phyloP scores from a whole-genome alignment of 1,140 invertebrate species.

The Eupristina koningsbergeri region DNA sequence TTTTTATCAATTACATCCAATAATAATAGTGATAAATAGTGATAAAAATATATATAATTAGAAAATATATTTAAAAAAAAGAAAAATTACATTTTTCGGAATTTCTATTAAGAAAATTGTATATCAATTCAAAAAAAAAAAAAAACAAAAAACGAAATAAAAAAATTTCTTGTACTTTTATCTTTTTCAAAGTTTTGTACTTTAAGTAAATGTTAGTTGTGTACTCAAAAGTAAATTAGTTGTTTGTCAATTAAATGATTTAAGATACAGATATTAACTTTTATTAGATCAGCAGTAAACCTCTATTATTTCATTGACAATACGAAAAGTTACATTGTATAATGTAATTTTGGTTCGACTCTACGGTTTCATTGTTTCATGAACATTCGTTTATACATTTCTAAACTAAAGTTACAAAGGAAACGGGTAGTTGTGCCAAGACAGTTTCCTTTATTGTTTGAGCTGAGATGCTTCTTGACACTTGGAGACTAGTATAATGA shows the following conservation, averaged over 20 bases:
- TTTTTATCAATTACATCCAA: neutral
- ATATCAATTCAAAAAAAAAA: too few species aligned
- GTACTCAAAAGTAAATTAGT: too few species aligned
- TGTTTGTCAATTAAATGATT: neutral
- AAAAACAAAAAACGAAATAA: too few species aligned
- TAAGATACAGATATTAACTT: neutral
- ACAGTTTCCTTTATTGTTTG: constrained; percentile 45
- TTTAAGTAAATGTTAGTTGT: too few species aligned
- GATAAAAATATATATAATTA: too few species aligned
- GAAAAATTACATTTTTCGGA: neutral
- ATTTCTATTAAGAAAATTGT: too few species aligned
- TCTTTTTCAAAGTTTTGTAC: too few species aligned
- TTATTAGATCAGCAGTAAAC: neutral
- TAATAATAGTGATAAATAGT: too few species aligned
- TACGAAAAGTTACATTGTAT: neutral
- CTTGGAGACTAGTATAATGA: neutral
- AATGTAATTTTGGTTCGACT: constrained; percentile 33
- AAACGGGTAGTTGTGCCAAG: constrained; percentile 8
- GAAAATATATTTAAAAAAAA: too few species aligned
- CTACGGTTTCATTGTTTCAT: constrained; percentile 18
- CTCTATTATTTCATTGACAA: constrained; percentile 26
- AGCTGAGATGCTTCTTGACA: constrained; percentile 14
- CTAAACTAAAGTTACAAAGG: constrained; percentile 36
- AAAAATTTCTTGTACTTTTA: too few species aligned
- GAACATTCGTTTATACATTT: constrained; percentile 28